Evolutionary conservation across 2,888 invertebrate genomes (phyloP), one percentile per base, ranked within the genome.

Genomic region (Lasioglossum villosulum): DNA sequence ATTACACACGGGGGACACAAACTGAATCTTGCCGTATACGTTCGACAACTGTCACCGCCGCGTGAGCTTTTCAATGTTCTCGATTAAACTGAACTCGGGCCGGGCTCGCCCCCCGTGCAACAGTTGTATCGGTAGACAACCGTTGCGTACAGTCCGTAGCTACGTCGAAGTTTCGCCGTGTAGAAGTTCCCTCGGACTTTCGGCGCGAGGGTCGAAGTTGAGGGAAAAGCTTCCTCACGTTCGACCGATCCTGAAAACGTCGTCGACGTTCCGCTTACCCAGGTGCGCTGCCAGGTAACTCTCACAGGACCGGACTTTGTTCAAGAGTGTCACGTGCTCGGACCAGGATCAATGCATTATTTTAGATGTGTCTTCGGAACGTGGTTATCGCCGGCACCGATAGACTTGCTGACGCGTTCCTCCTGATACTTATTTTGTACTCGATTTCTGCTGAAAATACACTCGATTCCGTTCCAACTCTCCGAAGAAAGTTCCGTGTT

Each of bases 71-170:
- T 74, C 82, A n/a, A 45, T 48, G 82, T 77, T 76, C 37, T n/a
- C 30, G 30, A 75, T 45, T 76, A 82, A 83, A 82, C 76, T 83
- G 72, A 66, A 72, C 77, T 77, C 70, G 48, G 19, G 23, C 27
- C 59, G 56, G 4, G 14, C 52, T 8, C n/a, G 34, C 68, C 37
- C 48, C 63, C 12, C 5, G 77, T 52, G 81, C 88, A 88, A 89
- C 89, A 79, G 89, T 84, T 81, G 83, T 83, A 88, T 88, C 88
- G 86, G 80, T 75, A 79, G 80, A 82, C 68, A 79, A 86, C 71
- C 72, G 80, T 82, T 70, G 73, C 72, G 81, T 82, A 68, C 78
- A 77, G 83, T 80, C 80, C 74, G 77, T 3, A 6, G 34, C 14
- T 48, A 88, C 75, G 88, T 88, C 82, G 76, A 59, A 76, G 68